These are phyloP conservation scores for Strigops habroptila DNA, from an alignment of 2,113 vertebrate species.

Conservation along the genomic window DNA sequence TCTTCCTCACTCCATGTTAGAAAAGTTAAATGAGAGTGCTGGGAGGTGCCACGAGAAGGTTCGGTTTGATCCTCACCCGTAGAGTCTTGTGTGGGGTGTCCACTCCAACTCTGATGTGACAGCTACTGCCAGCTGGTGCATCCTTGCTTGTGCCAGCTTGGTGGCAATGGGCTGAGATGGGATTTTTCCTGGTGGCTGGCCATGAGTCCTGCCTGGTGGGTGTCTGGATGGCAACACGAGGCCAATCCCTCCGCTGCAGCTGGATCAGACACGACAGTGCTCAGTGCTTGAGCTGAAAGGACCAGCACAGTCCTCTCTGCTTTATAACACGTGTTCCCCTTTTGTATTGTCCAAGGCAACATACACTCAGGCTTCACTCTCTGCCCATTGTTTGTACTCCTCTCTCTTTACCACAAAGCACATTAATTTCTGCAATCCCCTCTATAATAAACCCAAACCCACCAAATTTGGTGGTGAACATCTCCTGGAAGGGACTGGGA, in stretches of 20 bases:
- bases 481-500: background rate
- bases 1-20: background rate
- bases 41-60: background rate
- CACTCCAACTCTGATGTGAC: background rate
- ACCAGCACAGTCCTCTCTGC: background rate
- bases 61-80: background rate
- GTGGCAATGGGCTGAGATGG: background rate
- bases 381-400: background rate
- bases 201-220: background rate
- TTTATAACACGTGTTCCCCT: background rate
- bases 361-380: background rate
- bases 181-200: background rate
- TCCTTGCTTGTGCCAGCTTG: background rate
- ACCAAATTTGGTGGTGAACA: background rate
- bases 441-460: background rate
- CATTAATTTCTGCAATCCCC: background rate
- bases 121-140: fast-evolving
- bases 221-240: background rate
- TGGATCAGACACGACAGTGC: fast-evolving
- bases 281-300: background rate
- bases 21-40: background rate
- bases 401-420: background rate
- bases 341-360: background rate
- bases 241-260: background rate
- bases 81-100: background rate